phyloP scores from a whole-genome alignment of 2,113 vertebrate genomes.

The Micronycteris hirsuta region DNA sequence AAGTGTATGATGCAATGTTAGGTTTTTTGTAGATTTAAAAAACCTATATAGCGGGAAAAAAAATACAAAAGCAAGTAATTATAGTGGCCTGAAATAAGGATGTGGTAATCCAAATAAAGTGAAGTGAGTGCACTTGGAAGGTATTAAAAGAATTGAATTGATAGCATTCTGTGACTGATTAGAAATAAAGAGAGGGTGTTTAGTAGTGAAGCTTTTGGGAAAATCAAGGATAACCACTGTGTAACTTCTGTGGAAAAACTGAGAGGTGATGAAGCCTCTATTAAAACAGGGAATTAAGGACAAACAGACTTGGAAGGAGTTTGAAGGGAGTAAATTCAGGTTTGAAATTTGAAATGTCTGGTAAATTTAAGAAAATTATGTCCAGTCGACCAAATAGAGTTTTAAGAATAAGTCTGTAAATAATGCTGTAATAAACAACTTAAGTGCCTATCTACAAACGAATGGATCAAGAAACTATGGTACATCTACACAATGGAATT shows the following conservation, averaged over 20 bases:
- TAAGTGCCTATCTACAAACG: no score
- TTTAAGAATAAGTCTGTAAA: neutral
- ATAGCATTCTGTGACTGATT: neutral
- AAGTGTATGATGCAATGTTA: neutral
- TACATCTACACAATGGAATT: no score
- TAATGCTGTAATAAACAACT: neutral
- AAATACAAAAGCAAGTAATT: neutral
- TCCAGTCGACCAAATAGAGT: neutral
- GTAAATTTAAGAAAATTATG: neutral
- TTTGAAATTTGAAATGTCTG: neutral
- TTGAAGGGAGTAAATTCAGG: neutral
- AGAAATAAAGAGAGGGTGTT: neutral
- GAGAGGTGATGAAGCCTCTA: neutral
- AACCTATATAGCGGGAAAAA: neutral
- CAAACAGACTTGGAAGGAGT: fast-evolving
- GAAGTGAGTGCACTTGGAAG: neutral
- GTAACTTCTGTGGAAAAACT: neutral
- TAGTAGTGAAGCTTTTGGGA: fast-evolving
- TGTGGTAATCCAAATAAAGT: no score
- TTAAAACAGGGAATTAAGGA: neutral
- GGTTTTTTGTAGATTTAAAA: neutral
- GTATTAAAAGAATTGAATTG: neutral
- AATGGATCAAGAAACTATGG: no score
- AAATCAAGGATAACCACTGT: fast-evolving
- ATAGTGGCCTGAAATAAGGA: neutral